Conservation (phyloP, 1,140 invertebrate genomes). For the Lepidostoma basale region DNA sequence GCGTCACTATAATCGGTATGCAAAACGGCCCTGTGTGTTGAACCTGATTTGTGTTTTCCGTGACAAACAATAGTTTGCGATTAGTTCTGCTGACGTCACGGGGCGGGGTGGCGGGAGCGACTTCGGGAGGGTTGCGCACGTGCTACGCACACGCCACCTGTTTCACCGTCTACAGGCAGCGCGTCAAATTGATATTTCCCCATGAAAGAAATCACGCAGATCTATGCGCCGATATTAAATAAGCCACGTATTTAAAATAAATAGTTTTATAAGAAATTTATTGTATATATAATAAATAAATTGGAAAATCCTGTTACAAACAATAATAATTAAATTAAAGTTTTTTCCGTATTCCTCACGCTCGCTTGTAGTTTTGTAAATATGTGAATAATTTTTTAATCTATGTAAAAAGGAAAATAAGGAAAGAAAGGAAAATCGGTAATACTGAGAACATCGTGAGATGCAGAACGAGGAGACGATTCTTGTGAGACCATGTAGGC, state of each 20-base stretch:
- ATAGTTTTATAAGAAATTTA: not conserved
- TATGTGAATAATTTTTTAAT: not conserved
- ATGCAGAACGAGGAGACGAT: no score
- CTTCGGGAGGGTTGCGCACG: slow-evolving; percentile 7
- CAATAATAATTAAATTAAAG: not conserved
- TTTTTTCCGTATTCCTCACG: not conserved
- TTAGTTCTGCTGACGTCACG: not conserved
- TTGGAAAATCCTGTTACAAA: not conserved
- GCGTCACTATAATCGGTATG: no score
- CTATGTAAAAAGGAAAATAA: not conserved
- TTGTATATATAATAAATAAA: not conserved
- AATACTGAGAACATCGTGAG: no score
- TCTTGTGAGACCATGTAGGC: no score
- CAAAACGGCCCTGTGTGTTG: not conserved
- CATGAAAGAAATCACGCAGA: slow-evolving; percentile 3
- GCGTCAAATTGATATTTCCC: slow-evolving; percentile 33
- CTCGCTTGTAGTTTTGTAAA: not conserved
- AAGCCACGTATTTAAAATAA: not conserved
- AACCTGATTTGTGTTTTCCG: not conserved
- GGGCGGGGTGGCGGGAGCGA: not conserved
- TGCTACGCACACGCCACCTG: slow-evolving; percentile 24
- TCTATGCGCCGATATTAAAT: slow-evolving; percentile 5
- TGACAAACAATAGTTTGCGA: slow-evolving; percentile 17
- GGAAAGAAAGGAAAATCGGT: no score
- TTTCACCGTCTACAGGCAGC: slow-evolving; percentile 21